Base-by-base conservation (phyloP, 2,888 invertebrate genomes). In the Troides helena region DNA sequence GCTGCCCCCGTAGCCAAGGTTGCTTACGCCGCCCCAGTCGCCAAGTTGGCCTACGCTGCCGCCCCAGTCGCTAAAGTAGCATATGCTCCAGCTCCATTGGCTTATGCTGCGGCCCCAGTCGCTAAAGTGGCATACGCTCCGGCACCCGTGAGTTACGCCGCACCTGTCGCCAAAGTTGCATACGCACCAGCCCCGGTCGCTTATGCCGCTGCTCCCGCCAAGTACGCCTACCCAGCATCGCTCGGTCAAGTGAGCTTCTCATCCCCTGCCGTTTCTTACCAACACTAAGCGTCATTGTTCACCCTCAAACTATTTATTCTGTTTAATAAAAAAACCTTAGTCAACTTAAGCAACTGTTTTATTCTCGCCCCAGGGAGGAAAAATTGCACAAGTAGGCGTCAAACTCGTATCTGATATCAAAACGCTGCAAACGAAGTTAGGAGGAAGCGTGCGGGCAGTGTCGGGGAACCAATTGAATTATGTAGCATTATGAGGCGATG, bases 381-480 rank as follows among this genome's bases (percentile, higher is more conserved):
- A 85, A 86, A 89, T 84, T 83, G 86, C 81, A 77, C 82, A 83
- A 89, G 87, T 83, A 89, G 87, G 87, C 87, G 88, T 88, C 85
- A 86, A 87, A 80, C 86, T 85, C 79, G 81, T 88, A 92, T 92
- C 92, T 87, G 90, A 92, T 92, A 92, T 92, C 92, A 91, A 91
- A 92, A 91, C 90, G 92, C 80, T 87, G 78, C 78, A 89, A 91
- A 92, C 88, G 89, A 92, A 91, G 92, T 92, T 92, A 92, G 79
- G 77, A 83, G 82, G 84, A 87, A 89, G 89, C 90, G 90, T 90
- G 91, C 86, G 90, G 90, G 88, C 88, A 90, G 91, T 89, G 90
- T 89, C 85, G 90, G 90, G 87, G 89, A 89, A 90, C 88, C 90
- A 92, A 92, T 92, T 90, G 92, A 90, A 90, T 92, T 91, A 91